Evolutionary conservation across 2,113 vertebrate genomes (phyloP).

Genomic region (Mastomys coucha): DNA sequence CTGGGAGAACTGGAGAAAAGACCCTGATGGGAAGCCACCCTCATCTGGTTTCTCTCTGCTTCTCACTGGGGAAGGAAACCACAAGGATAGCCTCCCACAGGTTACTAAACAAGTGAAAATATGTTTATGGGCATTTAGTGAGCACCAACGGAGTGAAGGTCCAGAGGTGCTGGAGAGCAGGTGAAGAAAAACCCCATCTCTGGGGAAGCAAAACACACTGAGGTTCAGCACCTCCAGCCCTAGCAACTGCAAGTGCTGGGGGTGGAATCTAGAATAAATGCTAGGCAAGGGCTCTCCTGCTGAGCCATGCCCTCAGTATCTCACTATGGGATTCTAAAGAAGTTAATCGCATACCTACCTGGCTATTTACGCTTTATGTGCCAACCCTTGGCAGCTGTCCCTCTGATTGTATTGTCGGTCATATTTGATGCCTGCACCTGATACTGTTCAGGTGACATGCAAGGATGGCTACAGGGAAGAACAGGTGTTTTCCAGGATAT

Average conservation of each 20-base stretch:
- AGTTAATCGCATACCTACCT: not conserved
- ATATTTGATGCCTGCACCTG: not conserved
- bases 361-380: not conserved
- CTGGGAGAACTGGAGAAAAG: not conserved
- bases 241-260: not conserved
- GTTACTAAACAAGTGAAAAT: not conserved
- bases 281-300: not conserved
- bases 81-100: not conserved
- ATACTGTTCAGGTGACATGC: not conserved
- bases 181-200: not conserved
- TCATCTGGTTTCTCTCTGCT: not conserved
- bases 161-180: accelerated
- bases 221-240: not conserved
- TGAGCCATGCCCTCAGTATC: not conserved
- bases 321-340: not conserved
- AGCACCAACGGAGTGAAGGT: not conserved
- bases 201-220: not conserved
- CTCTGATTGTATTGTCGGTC: not conserved
- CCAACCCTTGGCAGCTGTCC: not conserved
- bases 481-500: constrained; percentile 76
- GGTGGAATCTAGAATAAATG: not conserved
- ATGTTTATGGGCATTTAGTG: too few species aligned
- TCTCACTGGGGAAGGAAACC: not conserved
- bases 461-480: not conserved
- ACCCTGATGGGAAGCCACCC: not conserved